Evolutionary conservation across 2,888 invertebrate genomes (phyloP), one percentile per base, ranked within the genome.

Genomic region (Crematogaster levior): DNA sequence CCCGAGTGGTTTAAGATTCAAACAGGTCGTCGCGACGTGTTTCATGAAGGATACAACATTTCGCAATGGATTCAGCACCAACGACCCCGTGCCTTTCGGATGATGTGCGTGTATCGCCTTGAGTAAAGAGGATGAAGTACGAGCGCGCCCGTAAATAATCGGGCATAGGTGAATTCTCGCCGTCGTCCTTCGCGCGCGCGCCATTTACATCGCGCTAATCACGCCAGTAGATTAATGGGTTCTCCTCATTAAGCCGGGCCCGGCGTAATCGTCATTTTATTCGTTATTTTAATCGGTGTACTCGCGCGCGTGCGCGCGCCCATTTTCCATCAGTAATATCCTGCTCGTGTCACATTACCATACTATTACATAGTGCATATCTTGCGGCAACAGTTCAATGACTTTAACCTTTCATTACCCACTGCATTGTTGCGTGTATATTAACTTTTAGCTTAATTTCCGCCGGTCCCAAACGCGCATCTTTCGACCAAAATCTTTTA

Each of bases 191-290:
- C 68, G 53, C 53, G 77, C 82, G 73, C 83, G 85, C 83, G 83
- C 85, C 61, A 83, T 88, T 85, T 86, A 85, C 88, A 85, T 89
- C 85, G 80, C 70, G 21, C 72, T 73, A 73, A 81, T 53, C 81
- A 79, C 77, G 56, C 66, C 66, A 56, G 66, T 58, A 56, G 73
- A 82, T 77, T 77, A 77, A 82, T 82, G 77, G 68, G 56, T 61
- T 68, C 66, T 21, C 48, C 68, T 82, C 73, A 73, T 82, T 77
- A 77, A 51, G 61, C 68, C 51, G 48, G 27, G n/a, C 43, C 46
- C 30, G 77, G 40, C 60, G 68, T 66, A 68, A 77, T 77, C 56
- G 77, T 68, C 66, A 82, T 60, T 77, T 75, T 66, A 65, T 68
- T 56, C 48, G 77, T 77, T 37, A 68, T 77, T 77, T 73, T 77